phyloP scores from a whole-genome alignment of 2,113 vertebrate species.

The Empidonax alnorum region DNA sequence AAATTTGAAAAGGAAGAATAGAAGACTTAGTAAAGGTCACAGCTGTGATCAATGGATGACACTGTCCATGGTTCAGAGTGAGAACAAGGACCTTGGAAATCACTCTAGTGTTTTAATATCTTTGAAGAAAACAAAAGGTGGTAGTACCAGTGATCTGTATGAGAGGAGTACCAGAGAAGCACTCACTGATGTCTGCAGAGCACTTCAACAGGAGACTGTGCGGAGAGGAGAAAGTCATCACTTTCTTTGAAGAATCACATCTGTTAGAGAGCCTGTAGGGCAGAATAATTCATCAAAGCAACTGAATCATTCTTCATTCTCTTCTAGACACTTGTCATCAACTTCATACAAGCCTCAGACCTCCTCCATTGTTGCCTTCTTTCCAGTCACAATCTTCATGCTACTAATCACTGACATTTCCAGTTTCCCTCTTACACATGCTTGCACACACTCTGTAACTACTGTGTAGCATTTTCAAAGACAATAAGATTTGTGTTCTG shows the following conservation, averaged over 20 bases:
- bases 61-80: background rate
- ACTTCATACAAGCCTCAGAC: background rate
- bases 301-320: background rate
- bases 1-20: background rate
- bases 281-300: background rate
- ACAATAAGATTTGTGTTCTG: background rate
- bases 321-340: background rate
- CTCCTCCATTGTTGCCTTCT: background rate
- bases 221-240: background rate
- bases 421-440: background rate
- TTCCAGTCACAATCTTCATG: background rate
- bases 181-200: background rate
- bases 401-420: background rate
- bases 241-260: background rate
- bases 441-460: background rate
- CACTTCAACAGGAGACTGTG: background rate
- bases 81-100: background rate
- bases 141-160: background rate
- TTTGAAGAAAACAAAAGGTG: background rate
- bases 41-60: background rate
- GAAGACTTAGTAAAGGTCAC: background rate
- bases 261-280: background rate
- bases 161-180: background rate
- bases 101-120: background rate
- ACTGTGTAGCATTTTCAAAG: background rate